These are phyloP conservation scores for Cebidichthys violaceus DNA, from an alignment of 2,113 vertebrate genomes.

Conservation along the genomic window DNA sequence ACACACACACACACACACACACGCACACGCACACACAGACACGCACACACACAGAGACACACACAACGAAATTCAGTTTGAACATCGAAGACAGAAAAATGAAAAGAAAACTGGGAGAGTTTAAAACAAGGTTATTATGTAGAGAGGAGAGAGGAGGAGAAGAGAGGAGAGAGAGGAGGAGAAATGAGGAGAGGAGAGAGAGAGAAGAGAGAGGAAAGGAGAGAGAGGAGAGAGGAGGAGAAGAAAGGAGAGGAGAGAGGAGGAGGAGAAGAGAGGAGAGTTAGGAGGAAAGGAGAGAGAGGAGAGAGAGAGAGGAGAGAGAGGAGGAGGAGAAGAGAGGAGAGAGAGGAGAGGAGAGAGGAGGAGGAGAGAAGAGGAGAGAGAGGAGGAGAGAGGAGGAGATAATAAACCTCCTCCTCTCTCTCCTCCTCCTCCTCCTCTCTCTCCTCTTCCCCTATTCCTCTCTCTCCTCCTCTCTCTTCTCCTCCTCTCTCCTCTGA, in stretches of 20 bases:
- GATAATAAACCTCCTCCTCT: not conserved
- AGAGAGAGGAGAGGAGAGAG: not conserved
- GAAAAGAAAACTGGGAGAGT: conserved; percentile 69
- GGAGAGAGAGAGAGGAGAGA: no score
- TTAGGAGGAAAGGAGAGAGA: no score
- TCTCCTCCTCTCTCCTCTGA: not conserved
- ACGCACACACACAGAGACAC: not conserved
- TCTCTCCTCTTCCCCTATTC: no score
- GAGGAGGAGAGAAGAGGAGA: no score
- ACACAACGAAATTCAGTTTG: conserved; percentile 67
- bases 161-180: no score
- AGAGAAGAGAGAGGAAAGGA: no score
- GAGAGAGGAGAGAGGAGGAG: no score
- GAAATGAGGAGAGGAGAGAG: no score
- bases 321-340: not conserved
- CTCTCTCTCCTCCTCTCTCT: no score
- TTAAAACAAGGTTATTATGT: conserved; percentile 57
- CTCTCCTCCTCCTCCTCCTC: no score
- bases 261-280: no score
- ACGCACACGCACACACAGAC: conserved; percentile 17
- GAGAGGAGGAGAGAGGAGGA: no score
- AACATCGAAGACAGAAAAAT: conserved; percentile 58
- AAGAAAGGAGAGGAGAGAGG: not conserved
- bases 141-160: not conserved
- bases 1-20: not conserved